Conservation (phyloP, 2,797 vertebrate species). For the Eupleurogrammus muticus region DNA sequence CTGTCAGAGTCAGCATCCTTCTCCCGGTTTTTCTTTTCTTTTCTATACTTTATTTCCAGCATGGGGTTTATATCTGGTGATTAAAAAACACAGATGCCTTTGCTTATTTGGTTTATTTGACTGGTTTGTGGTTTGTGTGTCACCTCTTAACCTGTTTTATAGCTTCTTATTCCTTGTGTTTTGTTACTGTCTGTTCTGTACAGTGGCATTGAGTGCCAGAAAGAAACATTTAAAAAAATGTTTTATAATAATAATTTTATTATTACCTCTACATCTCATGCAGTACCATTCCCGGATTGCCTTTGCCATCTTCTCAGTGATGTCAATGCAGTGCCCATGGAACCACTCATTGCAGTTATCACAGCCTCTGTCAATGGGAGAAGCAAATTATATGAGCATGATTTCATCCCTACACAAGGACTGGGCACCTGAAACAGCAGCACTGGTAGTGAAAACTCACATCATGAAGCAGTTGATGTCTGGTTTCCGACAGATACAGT, state of each 20-base stretch:
- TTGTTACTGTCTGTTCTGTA: too few species aligned
- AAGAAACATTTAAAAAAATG: too few species aligned
- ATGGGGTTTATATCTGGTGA: slow-evolving; percentile 85
- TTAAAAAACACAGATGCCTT: slow-evolving; percentile 4
- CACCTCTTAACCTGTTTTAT: neutral
- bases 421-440: neutral
- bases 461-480: slow-evolving; percentile 99
- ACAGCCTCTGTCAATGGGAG: slow-evolving; percentile 84
- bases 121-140: neutral
- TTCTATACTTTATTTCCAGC: slow-evolving; percentile 91
- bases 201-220: too few species aligned
- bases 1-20: slow-evolving; percentile 87
- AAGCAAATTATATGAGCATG: slow-evolving; percentile 3
- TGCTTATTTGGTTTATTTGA: neutral
- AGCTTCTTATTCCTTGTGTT: too few species aligned
- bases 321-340: slow-evolving; percentile 93
- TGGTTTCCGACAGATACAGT: slow-evolving; percentile 93
- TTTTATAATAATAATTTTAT: too few species aligned
- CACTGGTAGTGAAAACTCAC: slow-evolving; percentile 74
- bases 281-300: slow-evolving; percentile 96
- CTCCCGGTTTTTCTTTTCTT: slow-evolving; percentile 87
- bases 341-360: slow-evolving; percentile 98
- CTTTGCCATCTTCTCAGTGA: slow-evolving; percentile 95
- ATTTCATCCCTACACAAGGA: neutral
- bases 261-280: slow-evolving; percentile 88